Evolutionary conservation across 2,888 invertebrate genomes (phyloP), one percentile per base, ranked within the genome.

Genomic region (Mimumesa dahlbomi): DNA sequence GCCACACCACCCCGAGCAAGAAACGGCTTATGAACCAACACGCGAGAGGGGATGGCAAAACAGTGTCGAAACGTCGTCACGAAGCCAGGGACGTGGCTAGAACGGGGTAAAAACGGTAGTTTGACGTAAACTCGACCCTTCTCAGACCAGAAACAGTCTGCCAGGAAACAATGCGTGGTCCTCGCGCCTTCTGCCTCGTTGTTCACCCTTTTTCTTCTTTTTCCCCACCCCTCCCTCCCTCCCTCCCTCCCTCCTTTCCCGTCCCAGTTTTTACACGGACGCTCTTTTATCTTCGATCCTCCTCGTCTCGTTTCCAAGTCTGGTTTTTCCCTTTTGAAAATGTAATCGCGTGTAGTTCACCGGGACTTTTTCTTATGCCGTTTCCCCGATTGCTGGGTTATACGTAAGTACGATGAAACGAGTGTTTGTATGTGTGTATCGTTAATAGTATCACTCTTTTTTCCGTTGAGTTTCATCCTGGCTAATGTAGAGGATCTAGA

Each of bases 101-200:
- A 45, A 14, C 45, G 42, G 4, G 3, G 49, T 52, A 77, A 77
- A 77, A 77, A 79, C 65, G 57, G 19, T 61, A 69, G 73, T 79
- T 77, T 75, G 66, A 73, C 75, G 73, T 48, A 61, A 72, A 77
- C 72, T 64, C 73, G 73, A 79, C 79, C 79, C 69, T 72, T 70
- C 70, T 68, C 77, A 63, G 65, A 56, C 48, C 64, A 36, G 69
- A 52, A 68, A 77, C 77, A 65, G 64, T 75, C 75, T 64, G 67
- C 59, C 21, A 57, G 69, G 67, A 77, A 79, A 79, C 80, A 79
- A 79, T 80, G 57, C 74, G 19, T 18, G 29, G 36, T 34, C 18
- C 34, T 38, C 54, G 53, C 61, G 53, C 40, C 61, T 49, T 34
- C 40, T 62, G 36, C 36, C 13, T 25, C 21, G 9, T n/a, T n/a